A percentile compares a stretch with the other conserved stretches of the same genome.
Conservation (phyloP, 1,140 invertebrate species). For the Hycleus phaleratus region DNA sequence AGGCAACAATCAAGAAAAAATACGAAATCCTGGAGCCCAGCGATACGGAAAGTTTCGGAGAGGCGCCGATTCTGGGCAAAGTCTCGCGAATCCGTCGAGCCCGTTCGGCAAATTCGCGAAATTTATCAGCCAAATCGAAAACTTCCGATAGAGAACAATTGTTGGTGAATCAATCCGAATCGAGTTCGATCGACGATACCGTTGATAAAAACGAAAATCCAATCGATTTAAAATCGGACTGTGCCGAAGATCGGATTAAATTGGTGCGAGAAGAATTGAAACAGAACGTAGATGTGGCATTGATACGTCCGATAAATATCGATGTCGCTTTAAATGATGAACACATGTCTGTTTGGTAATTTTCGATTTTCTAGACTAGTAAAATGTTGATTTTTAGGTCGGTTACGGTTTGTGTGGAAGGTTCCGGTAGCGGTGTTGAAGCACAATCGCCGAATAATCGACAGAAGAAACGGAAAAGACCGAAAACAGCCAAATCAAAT, state of each 20-base stretch:
- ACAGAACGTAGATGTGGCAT: slow-evolving; percentile 6
- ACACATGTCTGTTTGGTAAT: slow-evolving; percentile 13
- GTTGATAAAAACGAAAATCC: slow-evolving; percentile 19
- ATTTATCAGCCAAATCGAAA: slow-evolving; percentile 39
- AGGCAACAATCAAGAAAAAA: slow-evolving; percentile 43
- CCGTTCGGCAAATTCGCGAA: slow-evolving; percentile 47
- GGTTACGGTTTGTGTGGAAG: slow-evolving; percentile 24
- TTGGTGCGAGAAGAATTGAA: slow-evolving; percentile 30
- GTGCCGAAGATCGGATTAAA: slow-evolving; percentile 30
- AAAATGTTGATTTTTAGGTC: slow-evolving; percentile 16
- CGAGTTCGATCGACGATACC: slow-evolving; percentile 30
- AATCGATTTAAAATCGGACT: slow-evolving; percentile 19
- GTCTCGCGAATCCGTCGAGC: slow-evolving; percentile 51
- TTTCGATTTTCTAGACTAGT: neutral
- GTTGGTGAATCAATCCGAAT: slow-evolving; percentile 25
- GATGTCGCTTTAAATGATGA: slow-evolving; percentile 26
- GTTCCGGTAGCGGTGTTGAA: slow-evolving; percentile 25
- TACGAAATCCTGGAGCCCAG: slow-evolving; percentile 50
- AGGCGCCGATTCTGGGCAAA: slow-evolving; percentile 49
- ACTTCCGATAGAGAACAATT: slow-evolving; percentile 32
- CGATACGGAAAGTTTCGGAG: slow-evolving; percentile 55
- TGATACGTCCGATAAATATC: slow-evolving; percentile 31
- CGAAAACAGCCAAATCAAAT: slow-evolving; percentile 43
- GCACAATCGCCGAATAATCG: slow-evolving; percentile 24
- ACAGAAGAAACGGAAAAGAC: slow-evolving; percentile 32